Evolutionary conservation across 2,888 invertebrate genomes (phyloP), one percentile per base, ranked within the genome.

Genomic region (Synanthedon formicaeformis): DNA sequence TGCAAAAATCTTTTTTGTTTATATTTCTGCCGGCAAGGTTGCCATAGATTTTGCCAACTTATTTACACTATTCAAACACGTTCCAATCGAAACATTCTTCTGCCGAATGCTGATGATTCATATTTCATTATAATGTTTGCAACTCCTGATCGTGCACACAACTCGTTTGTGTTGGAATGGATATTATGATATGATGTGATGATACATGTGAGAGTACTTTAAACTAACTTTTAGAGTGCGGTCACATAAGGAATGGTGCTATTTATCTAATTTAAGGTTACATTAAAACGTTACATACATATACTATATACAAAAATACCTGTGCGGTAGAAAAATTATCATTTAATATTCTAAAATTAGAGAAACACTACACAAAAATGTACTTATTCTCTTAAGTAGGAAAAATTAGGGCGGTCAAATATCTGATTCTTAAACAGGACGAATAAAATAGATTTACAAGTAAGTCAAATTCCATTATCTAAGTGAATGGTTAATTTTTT

Each of bases 391-490:
- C 10, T 10, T 10, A 34, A 34, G 34, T 34, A 34, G 34, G 10
- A 34, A 8, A 34, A 34, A 34, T 34, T 2, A 34, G 34, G 34
- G 34, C 10, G 10, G 34, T 34, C 34, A 10, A 34, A 6, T 1
- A 34, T 34, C 34, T 34, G 34, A 34, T 34, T 34, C 34, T 34
- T 34, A 34, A 34, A 34, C 34, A 34, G 34, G 34, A 34, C 34
- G 10, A 34, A 34, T 34, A 10, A 34, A 34, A 34, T 34, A 34
- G 34, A 34, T 34, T 34, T 45, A 45, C n/a, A 45, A 45, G 6
- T 83, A 81, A 83, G 81, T 82, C 75, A 76, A 84, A 86, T 85
- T 86, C 85, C 85, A 86, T 84, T 83, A 80, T 72, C 76, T 81
- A 80, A 80, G 80, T 79, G 79, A 81, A 79, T 73, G 79, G 71